phyloP scores from a whole-genome alignment of 2,113 vertebrate species.

The Thinocorus orbignyianus region DNA sequence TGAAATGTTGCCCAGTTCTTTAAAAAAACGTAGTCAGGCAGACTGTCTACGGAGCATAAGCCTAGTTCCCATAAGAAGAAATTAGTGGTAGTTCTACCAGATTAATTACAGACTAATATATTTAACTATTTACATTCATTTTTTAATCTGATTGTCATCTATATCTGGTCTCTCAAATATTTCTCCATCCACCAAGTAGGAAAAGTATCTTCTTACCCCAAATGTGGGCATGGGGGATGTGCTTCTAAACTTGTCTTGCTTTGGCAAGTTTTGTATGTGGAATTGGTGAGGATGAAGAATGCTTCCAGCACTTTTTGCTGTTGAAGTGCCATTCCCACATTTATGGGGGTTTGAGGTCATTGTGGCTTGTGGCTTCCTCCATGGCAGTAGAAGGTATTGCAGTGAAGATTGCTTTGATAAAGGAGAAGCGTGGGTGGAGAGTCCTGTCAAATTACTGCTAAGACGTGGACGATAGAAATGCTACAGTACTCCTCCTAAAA shows the following conservation, averaged over 20 bases:
- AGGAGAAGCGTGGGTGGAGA: not conserved
- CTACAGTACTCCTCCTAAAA: not conserved
- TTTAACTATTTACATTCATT: not conserved
- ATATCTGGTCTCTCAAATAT: not conserved
- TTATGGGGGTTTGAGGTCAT: fast-evolving
- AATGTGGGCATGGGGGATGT: not conserved
- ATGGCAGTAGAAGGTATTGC: not conserved
- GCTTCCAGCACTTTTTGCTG: not conserved
- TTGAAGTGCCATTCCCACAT: not conserved
- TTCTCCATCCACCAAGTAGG: fast-evolving
- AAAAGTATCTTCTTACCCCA: not conserved
- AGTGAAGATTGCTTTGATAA: not conserved
- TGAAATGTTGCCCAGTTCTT: not conserved
- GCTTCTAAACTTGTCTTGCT: not conserved
- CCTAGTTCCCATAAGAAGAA: not conserved
- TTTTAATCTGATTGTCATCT: not conserved
- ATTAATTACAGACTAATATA: not conserved
- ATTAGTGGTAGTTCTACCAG: not conserved
- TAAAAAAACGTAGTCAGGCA: not conserved
- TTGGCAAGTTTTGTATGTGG: not conserved
- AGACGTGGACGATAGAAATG: not conserved
- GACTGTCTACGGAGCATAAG: not conserved
- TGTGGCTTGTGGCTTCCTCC: not conserved
- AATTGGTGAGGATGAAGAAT: not conserved
- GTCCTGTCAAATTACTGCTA: not conserved